phyloP scores from a whole-genome alignment of 2,113 vertebrate genomes.

The Erinaceus europaeus region DNA sequence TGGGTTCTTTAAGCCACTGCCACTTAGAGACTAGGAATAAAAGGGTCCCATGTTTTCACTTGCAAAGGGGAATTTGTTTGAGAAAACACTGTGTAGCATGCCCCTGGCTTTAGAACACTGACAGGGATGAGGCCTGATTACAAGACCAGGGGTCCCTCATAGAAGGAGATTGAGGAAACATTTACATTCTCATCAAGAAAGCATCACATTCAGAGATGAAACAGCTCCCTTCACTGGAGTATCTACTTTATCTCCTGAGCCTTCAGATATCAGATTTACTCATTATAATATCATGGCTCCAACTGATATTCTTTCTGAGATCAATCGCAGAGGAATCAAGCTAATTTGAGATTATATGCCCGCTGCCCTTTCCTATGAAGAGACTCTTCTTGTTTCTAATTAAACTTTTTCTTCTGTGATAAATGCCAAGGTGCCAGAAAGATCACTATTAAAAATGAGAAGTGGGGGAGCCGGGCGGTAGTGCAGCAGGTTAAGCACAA shows the following conservation, averaged over 20 bases:
- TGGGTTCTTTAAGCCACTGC: not conserved
- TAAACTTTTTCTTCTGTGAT: conserved; percentile 54
- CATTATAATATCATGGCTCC: conserved; percentile 32
- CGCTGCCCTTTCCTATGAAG: conserved; percentile 30
- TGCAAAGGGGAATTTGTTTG: not conserved
- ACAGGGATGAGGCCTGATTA: not conserved
- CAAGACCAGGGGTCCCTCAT: not conserved
- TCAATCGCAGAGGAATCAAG: conserved; percentile 17
- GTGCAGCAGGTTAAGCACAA: no score
- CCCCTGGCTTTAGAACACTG: not conserved
- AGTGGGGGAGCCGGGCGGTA: no score
- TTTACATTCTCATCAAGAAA: not conserved
- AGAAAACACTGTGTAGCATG: not conserved
- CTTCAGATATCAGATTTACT: conserved; percentile 36
- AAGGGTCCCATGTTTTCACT: not conserved
- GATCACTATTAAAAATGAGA: conserved; percentile 6
- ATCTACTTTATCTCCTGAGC: conserved; percentile 10
- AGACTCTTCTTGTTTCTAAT: conserved; percentile 59
- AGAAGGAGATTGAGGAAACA: not conserved
- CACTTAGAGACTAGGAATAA: not conserved
- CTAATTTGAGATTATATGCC: conserved; percentile 61
- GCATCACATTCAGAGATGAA: not conserved
- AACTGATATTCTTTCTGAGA: conserved; percentile 48
- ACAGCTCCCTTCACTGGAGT: not conserved
- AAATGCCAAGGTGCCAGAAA: conserved; percentile 61